Percentiles rank a stretch among this genome's conserved stretches.
These are phyloP conservation scores for Squalus acanthias DNA, from an alignment of 2,797 vertebrate genomes.

Conservation along the genomic window DNA sequence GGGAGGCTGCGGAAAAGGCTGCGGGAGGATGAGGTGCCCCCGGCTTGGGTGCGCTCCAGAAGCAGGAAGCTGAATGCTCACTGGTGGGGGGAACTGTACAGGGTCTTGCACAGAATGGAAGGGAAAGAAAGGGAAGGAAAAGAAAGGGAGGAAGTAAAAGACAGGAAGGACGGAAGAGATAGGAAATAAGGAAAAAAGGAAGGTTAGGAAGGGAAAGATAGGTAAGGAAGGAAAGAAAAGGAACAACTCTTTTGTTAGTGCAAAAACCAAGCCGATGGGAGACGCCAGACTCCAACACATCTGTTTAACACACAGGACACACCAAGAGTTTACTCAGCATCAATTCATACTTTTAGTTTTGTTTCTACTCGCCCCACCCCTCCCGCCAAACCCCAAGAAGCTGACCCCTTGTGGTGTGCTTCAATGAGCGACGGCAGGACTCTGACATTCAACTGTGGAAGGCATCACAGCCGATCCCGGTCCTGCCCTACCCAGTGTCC, in stretches of 20 bases:
- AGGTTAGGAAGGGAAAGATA: fast-evolving
- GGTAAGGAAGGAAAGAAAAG: not conserved
- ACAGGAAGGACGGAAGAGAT: not conserved
- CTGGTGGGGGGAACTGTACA: conserved; percentile 18
- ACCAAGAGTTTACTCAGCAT: not conserved
- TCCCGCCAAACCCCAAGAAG: not conserved
- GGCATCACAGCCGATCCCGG: not conserved
- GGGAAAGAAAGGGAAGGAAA: not conserved
- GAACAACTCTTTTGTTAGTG: conserved; percentile 28
- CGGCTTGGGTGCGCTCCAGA: conserved; percentile 20
- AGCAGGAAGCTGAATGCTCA: not conserved
- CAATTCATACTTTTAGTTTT: not conserved
- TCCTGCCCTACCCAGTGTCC: not conserved
- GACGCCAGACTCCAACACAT: not conserved
- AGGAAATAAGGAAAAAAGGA: not conserved
- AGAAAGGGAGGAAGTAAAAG: not conserved
- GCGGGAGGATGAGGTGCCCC: conserved; percentile 20
- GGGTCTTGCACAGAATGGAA: not conserved
- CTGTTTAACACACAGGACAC: not conserved
- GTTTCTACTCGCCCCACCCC: not conserved
- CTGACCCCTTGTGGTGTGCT: not conserved
- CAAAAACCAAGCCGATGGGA: not conserved
- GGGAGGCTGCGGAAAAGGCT: conserved; percentile 26
- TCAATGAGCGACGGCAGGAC: not conserved
- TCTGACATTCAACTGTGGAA: not conserved